Base-by-base conservation (phyloP, 2,888 invertebrate genomes). In the Ophioninae sp. region DNA sequence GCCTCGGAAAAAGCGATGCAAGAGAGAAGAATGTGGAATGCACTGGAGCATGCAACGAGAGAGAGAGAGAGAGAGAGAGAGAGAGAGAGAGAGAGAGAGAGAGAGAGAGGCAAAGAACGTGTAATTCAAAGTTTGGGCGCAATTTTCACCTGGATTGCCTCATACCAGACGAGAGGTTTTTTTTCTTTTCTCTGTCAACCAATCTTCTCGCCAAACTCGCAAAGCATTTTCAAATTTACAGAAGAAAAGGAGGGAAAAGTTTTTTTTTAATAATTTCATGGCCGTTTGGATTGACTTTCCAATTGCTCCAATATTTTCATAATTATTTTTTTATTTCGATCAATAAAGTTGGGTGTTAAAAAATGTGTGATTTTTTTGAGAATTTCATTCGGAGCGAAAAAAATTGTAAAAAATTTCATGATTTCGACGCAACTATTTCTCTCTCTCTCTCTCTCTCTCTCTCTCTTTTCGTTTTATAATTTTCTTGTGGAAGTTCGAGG, bases 41-140 rank as follows among this genome's bases (percentile, higher is more conserved):
- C 20, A 44, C 44, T 10, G 10, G 22, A 73, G 59, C 23, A 76
- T 63, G 51, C n/a, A 75, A 72, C 10, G 58, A 72, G 80, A 51
- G 30, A 76, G 77, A 30, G 64, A 22, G 59, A 67, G n/a, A 41
- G 64, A 37, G 20, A 37, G 65, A 22, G 65, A 63, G 58, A 39
- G 58, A 72, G 56, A 20, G 22, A 67, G 39, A 17, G 22, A 9
- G 13, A 8, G 23, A 69, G 30, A 7, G 9, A 58, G n/a, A 13
- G 56, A 58, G 67, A 59, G 59, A 30, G 23, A 20, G 71, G 51
- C 56, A 71, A 64, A 17, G 67, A 58, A 65, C 56, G n/a, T 17
- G 67, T 44, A 44, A 8, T 10, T 44, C 44, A 44, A 44, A 44
- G 44, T 44, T 44, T 44, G 44, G 44, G 44, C 10, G 44, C 44